Conservation (phyloP, 2,888 invertebrate genomes). For the Operophtera brumata region DNA sequence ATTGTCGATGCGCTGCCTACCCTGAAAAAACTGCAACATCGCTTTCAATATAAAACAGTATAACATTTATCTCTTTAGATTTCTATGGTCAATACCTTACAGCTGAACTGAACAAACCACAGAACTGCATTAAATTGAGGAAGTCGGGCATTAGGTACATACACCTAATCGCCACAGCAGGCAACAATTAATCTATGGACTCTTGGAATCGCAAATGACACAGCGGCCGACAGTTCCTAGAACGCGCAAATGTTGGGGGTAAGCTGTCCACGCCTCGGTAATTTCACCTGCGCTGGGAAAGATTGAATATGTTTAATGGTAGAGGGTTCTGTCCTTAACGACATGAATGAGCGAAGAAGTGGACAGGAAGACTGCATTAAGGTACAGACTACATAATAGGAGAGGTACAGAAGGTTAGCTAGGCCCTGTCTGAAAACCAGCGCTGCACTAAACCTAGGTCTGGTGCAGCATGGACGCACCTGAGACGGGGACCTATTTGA, state of each 20-base stretch:
- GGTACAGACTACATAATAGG: no score
- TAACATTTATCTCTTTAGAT: no score
- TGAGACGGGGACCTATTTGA: no score
- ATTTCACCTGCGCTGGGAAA: constrained; percentile 34
- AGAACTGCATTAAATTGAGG: constrained; percentile 44
- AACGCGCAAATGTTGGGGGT: constrained; percentile 40
- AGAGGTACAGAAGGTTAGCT: no score
- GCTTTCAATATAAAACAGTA: no score
- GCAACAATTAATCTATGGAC: constrained; percentile 54
- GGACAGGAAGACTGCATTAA: no score
- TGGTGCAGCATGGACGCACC: no score
- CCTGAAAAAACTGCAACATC: no score
- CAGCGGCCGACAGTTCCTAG: constrained; percentile 49
- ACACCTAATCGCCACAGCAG: constrained; percentile 47
- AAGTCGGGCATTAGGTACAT: constrained; percentile 44
- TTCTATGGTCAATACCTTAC: neutral
- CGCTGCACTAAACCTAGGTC: no score
- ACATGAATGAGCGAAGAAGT: no score
- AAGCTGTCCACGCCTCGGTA: constrained; percentile 39
- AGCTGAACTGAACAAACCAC: neutral
- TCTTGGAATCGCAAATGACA: constrained; percentile 50
- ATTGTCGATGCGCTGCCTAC: no score
- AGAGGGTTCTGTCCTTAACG: constrained; percentile 24
- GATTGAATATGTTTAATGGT: constrained; percentile 15
- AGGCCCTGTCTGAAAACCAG: no score